Evolutionary conservation across 2,888 invertebrate species (phyloP), one percentile per base, ranked within the genome.

Genomic region (Minunthozetes semirufus): DNA sequence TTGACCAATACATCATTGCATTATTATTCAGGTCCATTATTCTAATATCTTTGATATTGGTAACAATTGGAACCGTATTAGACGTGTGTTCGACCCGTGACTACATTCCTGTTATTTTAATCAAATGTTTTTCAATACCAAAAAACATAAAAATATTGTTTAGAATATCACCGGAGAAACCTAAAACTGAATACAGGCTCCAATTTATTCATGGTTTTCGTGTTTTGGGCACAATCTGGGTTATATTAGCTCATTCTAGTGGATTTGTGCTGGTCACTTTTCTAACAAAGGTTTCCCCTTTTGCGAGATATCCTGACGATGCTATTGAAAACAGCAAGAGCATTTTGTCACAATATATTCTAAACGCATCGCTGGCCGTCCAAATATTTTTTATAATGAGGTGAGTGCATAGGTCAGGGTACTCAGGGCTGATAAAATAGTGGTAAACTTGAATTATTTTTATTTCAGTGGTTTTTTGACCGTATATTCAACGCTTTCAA

Each of bases 191-290:
- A 27, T 70, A 19, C 27, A 15, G 50, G 19, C 48, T 74, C 15
- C 71, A 70, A 19, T 74, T 74, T 38, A 72, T 74, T 27, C 74
- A 74, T 25, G 74, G 74, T 9, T 29, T 74, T 9, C 25, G 74
- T 17, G 71, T 71, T 6, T 56, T 74, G 17, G 70, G 50, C 6
- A 56, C 71, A 13, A 17, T 74, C 1, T 70, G 68, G 50, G 56
- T 74, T 17, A 33, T 74, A 50, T 27, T 74, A 22, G 74, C 74
- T 1, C 74, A 74, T 72, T 50, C 59, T 1, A 38, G 50, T 42
- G 70, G 71, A 9, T 61, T 74, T 33, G n/a, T 74, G 9, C 22
- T 59, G 29, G 46, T 53, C 15, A 29, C 68, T n/a, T n/a, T 15
- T 19, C 17, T 68, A n/a, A 19, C 29, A 8, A 63, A 46, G 15